phyloP scores from a whole-genome alignment of 2,888 invertebrate species.

The Dilophus febrilis region DNA sequence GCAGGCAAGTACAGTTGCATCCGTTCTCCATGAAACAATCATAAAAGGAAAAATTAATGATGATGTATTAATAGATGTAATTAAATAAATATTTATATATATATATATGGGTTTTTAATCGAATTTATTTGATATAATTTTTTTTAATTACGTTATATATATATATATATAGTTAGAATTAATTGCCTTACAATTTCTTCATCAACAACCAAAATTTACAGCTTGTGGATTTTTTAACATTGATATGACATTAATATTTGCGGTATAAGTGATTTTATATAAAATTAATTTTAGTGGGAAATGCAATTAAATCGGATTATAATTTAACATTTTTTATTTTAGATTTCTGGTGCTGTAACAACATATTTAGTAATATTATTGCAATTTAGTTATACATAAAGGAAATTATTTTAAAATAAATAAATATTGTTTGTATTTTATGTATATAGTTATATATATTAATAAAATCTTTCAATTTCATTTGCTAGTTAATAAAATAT shows the following conservation, averaged over 20 bases:
- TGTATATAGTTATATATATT: too few relatives aligned
- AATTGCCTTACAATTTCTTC: constrained; percentile 1
- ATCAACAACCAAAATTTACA: constrained; percentile 2
- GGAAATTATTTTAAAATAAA: too few relatives aligned
- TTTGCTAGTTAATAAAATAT: too few relatives aligned
- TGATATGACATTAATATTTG: constrained; percentile 3
- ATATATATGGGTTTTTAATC: too few relatives aligned
- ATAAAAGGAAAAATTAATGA: neutral
- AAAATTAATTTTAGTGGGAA: neutral
- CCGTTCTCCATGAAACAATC: neutral
- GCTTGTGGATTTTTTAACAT: constrained; percentile 1
- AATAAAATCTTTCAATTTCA: too few relatives aligned
- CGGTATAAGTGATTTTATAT: neutral
- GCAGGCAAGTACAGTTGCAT: neutral
- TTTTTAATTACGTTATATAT: neutral
- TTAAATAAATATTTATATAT: neutral
- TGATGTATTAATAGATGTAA: neutral
- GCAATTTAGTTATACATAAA: constrained; percentile 1
- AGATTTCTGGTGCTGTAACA: neutral
- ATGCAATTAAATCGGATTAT: neutral
- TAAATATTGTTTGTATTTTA: too few relatives aligned
- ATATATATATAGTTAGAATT: neutral
- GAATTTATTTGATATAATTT: neutral
- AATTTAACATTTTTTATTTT: neutral
- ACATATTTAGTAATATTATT: constrained; percentile 1